Evolutionary conservation across 1,140 invertebrate genomes (phyloP), one percentile per base, ranked within the genome.

Genomic region (Akabosia matsudoensis): DNA sequence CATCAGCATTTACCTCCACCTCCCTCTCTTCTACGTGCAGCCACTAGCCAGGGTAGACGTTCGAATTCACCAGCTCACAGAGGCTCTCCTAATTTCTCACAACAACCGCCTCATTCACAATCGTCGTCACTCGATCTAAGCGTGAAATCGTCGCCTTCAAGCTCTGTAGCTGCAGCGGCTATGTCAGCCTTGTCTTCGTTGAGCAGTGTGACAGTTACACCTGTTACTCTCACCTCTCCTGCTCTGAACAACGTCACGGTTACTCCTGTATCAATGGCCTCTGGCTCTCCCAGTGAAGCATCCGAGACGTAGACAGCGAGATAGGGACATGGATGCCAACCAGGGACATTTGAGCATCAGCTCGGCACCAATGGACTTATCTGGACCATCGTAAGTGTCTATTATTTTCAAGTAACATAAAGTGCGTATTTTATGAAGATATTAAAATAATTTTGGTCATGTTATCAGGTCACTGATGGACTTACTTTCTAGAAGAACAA

Each of bases 341-440:
- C 61, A 61, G 24, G 31, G 34, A 34, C 73, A 72, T 67, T 37
- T 64, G 24, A 75, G n/a, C 34, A 76, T 24, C 81, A 90, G 90
- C 76, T 85, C 90, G 24, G 89, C 90, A 4, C 90, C 90, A 0
- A 91, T 92, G 79, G 91, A 92, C 86, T 86, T 92, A 74, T 91
- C 90, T 70, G 89, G 90, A 80, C 88, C 61, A 7, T 67, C 61
- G 61, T 67, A 67, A 90, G 89, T 91, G 13, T 71, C 70, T 30
- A 33, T 45, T 45, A 75, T 61, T 37, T 61, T 52, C 31, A 24
- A 45, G 18, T 3, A 16, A 54, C 64, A 75, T 56, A 61, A 28
- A 45, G 7, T 64, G 16, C 33, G 28, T 30, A 74, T 1, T 4
- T 24, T n/a, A 51, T 24, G 24, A 18, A 45, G 18, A 7, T 10